Evolutionary conservation across 1,140 invertebrate species (phyloP), one percentile per base, ranked within the genome.

Genomic region (Chionoecetes opilio): DNA sequence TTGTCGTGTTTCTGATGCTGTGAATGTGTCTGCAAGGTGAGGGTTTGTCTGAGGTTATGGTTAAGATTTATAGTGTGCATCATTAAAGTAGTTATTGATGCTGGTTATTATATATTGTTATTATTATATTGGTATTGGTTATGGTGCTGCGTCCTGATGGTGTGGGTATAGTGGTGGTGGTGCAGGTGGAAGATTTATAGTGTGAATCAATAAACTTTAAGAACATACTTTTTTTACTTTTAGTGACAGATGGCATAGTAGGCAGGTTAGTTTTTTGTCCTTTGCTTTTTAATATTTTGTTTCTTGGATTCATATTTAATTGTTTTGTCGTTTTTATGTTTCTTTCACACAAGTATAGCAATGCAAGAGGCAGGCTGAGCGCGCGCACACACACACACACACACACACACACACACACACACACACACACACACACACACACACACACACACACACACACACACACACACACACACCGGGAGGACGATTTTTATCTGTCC

Each of bases 401-500:
- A 34, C 32, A 29, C 82, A 29, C 82, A 29, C 82, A 29, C 82
- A 29, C 82, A 29, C 82, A 29, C 82, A 29, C 82, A 29, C 82
- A 29, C 82, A 29, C 82, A 84, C 82, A 84, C 82, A 84, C 82
- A 84, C 82, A 84, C 82, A 84, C 82, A 84, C 82, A 84, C 82
- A 84, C 82, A 84, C 82, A 84, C 82, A 84, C 82, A 84, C 82
- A n/a, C n/a, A n/a, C 32, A 34, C 41, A 46, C 41, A 46, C 41
- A 46, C 5, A 5, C n/a, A n/a, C n/a, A n/a, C n/a, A n/a, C n/a
- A n/a, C n/a, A n/a, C n/a, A n/a, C n/a, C n/a, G n/a, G n/a, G 85
- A 29, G n/a, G 85, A 75, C 63, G 63, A 75, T 75, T 75, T n/a
- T 75, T 75, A 75, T 75, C 63, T 41, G 11, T 38, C 86, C 86